Percentiles rank a stretch among this genome's conserved stretches.
phyloP scores from a whole-genome alignment of 2,113 vertebrate species.

The Upupa epops region DNA sequence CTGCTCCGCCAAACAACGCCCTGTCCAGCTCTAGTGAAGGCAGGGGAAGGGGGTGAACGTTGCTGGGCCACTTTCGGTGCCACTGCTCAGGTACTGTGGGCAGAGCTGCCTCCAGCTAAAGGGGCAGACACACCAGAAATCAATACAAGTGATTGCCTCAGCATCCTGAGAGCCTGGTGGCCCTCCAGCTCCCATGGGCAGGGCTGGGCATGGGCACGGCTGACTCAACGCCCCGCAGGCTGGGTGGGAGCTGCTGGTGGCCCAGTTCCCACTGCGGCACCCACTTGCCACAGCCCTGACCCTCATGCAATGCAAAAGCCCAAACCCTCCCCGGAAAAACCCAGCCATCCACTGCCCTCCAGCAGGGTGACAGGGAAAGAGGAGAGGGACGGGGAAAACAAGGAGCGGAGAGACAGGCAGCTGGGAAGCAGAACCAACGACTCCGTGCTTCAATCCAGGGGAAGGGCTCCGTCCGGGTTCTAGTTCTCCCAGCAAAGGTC shows the following conservation, averaged over 20 bases:
- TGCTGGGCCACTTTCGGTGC: slow-evolving; percentile 65
- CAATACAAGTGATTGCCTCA: slow-evolving; percentile 37
- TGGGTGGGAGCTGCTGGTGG: background rate
- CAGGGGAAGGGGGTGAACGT: slow-evolving; percentile 26
- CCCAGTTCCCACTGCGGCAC: background rate
- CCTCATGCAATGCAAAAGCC: background rate
- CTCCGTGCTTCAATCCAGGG: background rate
- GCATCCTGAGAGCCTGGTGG: slow-evolving; percentile 28
- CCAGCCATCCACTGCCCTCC: background rate
- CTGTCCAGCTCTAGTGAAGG: slow-evolving; percentile 35
- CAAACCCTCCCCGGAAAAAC: background rate
- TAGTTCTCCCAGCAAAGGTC: background rate
- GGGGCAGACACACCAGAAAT: slow-evolving; percentile 72
- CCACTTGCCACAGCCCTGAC: background rate
- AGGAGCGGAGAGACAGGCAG: background rate
- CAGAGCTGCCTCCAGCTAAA: slow-evolving; percentile 70
- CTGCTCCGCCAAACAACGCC: slow-evolving; percentile 61
- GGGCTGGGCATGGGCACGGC: background rate
- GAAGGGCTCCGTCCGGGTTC: background rate
- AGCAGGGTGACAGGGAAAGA: rapidly evolving
- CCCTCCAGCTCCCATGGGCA: background rate
- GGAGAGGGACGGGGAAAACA: background rate
- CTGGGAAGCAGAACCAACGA: background rate
- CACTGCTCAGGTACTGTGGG: slow-evolving; percentile 43
- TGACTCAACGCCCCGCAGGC: background rate